A percentile compares a stretch with the other conserved stretches of the same genome.
Conservation (phyloP, 2,888 invertebrate species). For the Euzophera pinguis region DNA sequence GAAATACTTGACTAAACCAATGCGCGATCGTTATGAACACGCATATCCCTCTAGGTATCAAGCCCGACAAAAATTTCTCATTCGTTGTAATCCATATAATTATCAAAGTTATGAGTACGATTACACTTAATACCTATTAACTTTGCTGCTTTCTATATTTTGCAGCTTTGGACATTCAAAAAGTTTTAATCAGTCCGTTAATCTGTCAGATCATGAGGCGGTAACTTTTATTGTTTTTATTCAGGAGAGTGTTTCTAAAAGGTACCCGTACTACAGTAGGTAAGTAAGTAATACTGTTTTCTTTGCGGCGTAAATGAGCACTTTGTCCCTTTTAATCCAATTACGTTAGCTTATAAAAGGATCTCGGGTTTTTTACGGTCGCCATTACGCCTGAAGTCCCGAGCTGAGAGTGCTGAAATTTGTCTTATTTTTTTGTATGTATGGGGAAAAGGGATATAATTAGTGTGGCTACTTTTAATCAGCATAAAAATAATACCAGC, state of each 20-base stretch:
- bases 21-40: too few relatives aligned
- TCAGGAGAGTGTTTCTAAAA: constrained; percentile 16
- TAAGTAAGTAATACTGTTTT: constrained; percentile 29
- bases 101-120: not conserved
- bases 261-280: constrained; percentile 16
- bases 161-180: constrained; percentile 32
- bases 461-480: not conserved
- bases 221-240: constrained; percentile 35
- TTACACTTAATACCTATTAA: constrained; percentile 15
- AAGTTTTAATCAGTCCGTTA: constrained; percentile 42
- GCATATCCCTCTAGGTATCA: too few relatives aligned
- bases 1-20: too few relatives aligned
- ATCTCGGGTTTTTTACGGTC: constrained; percentile 15
- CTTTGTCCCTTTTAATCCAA: constrained; percentile 26
- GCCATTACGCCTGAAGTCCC: not conserved
- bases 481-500: too few relatives aligned
- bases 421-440: not conserved
- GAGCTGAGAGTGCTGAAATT: constrained; percentile 1
- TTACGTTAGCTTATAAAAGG: constrained; percentile 20
- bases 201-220: constrained; percentile 39
- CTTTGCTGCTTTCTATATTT: constrained; percentile 28
- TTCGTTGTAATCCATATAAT: not conserved
- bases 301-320: constrained; percentile 29
- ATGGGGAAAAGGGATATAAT: not conserved
- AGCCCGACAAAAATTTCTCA: too few relatives aligned